A percentile compares a stretch with the other conserved stretches of the same genome.
These are phyloP conservation scores for Acrossocheilus wenchowensis DNA, from an alignment of 2,797 vertebrate genomes.

Conservation along the genomic window DNA sequence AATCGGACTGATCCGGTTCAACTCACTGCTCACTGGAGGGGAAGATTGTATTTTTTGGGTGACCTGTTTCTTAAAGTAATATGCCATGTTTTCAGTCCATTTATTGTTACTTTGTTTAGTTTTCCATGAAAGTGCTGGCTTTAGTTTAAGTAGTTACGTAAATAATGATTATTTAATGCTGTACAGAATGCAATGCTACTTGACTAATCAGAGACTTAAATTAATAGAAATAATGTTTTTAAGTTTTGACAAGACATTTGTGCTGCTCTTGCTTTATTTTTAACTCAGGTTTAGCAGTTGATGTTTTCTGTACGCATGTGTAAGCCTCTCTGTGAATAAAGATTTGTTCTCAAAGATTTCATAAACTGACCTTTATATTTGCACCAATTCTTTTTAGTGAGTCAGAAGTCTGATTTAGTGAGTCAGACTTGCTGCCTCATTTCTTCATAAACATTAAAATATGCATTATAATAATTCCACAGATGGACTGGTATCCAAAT, in stretches of 20 bases:
- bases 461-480: background rate
- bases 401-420: background rate
- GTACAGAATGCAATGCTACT: background rate
- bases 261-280: background rate
- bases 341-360: background rate
- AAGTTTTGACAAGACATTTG: background rate
- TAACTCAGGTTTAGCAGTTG: constrained; percentile 14
- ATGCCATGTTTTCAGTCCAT: background rate
- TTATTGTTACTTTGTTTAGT: background rate
- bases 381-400: constrained; percentile 1
- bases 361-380: constrained; percentile 8
- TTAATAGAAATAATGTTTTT: background rate
- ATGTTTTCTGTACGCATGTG: background rate
- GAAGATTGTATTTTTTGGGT: background rate
- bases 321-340: background rate
- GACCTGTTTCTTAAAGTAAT: background rate
- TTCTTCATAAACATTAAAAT: constrained; percentile 24
- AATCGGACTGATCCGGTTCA: background rate
- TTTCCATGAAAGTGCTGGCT: background rate
- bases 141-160: background rate
- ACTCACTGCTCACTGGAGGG: background rate
- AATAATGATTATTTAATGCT: background rate
- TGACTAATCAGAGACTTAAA: background rate
- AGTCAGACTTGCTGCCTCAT: background rate
- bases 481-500: background rate